Conservation (phyloP, 1,140 invertebrate genomes). For the Aradophagus sp. region DNA sequence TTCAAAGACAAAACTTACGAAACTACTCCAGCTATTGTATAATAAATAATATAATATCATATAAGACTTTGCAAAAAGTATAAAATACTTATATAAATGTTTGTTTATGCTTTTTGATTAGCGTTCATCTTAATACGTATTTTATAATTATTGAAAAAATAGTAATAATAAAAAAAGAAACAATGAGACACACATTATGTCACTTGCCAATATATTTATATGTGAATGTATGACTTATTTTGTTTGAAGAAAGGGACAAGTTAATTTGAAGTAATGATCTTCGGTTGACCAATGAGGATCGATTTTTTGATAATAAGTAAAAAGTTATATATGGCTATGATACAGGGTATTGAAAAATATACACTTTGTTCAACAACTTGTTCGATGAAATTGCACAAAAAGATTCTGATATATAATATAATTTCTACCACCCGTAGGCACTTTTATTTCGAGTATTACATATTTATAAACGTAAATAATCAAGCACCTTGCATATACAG, state of each 20-base stretch:
- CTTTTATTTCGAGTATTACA: slow-evolving; percentile 48
- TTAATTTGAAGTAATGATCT: slow-evolving; percentile 26
- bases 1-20: no score
- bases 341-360: slow-evolving; percentile 57
- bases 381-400: slow-evolving; percentile 54
- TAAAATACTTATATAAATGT: no score
- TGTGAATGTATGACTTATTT: slow-evolving; percentile 16
- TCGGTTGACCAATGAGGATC: slow-evolving; percentile 26
- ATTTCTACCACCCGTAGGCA: slow-evolving; percentile 47
- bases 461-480: slow-evolving; percentile 44
- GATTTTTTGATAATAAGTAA: slow-evolving; percentile 19
- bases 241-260: slow-evolving; percentile 13
- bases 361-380: slow-evolving; percentile 53
- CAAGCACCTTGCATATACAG: slow-evolving; percentile 50
- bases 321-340: slow-evolving; percentile 48
- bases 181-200: not conserved
- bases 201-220: slow-evolving; percentile 15
- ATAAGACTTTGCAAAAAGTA: no score
- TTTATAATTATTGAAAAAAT: no score
- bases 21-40: no score
- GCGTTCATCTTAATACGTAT: no score
- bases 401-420: slow-evolving; percentile 30
- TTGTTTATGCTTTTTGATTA: no score
- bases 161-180: not conserved
- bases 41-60: no score